Evolutionary conservation across 2,888 invertebrate species (phyloP), one percentile per base, ranked within the genome.

Genomic region (Artemia sinica): DNA sequence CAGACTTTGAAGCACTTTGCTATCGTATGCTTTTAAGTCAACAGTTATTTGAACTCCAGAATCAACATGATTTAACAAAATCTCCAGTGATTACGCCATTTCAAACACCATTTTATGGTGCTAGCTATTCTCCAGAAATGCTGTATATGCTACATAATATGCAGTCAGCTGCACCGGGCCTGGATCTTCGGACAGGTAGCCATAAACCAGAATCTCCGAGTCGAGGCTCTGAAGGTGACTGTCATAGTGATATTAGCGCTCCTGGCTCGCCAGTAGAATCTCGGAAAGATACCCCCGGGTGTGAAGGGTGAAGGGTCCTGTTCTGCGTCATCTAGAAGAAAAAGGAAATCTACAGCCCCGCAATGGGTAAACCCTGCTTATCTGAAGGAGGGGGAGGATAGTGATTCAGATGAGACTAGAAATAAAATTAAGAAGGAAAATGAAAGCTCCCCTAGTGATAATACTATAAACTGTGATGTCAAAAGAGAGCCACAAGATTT

Each of bases 291-390:
- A 52, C n/a, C 65, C 50, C 18, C 58, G 63, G 49, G 66, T n/a
- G 18, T 49, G n/a, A 48, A 49, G 49, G 49, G 49, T 8, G 67
- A 67, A 14, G 9, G 13, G 67, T 41, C 67, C 11, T 49, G 50
- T 66, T 72, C 73, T 18, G 73, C 85, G 74, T 82, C 84, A 66
- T 89, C 86, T 69, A 65, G 70, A 13, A 49, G 70, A 28, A 81
- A 92, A 72, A 84, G 95, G 75, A 96, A 96, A 81, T 92, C 94
- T 1, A 93, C 92, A 1, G 93, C 94, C 69, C 95, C 96, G 2
- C 94, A 96, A 79, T 94, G 95, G 92, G 92, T 95, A 7, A 94
- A 94, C 78, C 95, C 95, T 9, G 91, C 91, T 74, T 89, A 89
- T 89, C 88, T 88, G 75, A 88, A 66, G 28, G 70, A 68, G 13